Evolutionary conservation across 2,888 invertebrate genomes (phyloP).

Genomic region (Suillia variegata): DNA sequence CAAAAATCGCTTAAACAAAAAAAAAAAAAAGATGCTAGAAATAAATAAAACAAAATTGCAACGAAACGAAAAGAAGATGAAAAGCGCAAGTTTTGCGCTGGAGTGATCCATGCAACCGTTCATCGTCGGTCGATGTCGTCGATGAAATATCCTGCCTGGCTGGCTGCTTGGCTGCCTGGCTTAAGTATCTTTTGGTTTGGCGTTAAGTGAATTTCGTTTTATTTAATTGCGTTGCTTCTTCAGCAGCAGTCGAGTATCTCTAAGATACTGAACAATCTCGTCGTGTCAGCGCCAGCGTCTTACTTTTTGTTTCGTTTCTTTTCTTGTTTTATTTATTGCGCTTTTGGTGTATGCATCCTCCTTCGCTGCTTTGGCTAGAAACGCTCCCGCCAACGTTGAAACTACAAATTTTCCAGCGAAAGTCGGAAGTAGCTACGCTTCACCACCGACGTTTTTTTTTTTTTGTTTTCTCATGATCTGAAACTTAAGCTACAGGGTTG

Average conservation of each 20-base stretch:
- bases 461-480: neutral
- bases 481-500: too few relatives aligned
- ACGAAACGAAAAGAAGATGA: neutral
- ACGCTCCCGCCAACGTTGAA: conserved; percentile 10
- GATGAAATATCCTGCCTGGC: too few relatives aligned
- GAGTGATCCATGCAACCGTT: too few relatives aligned
- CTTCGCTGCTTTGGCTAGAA: too few relatives aligned
- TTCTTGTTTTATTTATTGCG: neutral
- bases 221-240: conserved; percentile 20
- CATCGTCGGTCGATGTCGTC: too few relatives aligned
- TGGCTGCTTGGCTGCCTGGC: too few relatives aligned
- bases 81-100: too few relatives aligned
- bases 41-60: too few relatives aligned
- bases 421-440: conserved; percentile 20
- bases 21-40: too few relatives aligned
- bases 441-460: conserved; percentile 10
- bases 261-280: conserved; percentile 15
- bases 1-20: too few relatives aligned
- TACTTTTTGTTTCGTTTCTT: neutral
- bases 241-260: conserved; percentile 8
- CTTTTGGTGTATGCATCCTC: too few relatives aligned
- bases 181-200: neutral
- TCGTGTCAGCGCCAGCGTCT: conserved; percentile 8
- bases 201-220: conserved; percentile 21
- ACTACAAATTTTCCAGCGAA: conserved; percentile 16